Evolutionary conservation across 2,113 vertebrate species (phyloP), one percentile per base, ranked within the genome.

Genomic region (Vireo altiloquus): DNA sequence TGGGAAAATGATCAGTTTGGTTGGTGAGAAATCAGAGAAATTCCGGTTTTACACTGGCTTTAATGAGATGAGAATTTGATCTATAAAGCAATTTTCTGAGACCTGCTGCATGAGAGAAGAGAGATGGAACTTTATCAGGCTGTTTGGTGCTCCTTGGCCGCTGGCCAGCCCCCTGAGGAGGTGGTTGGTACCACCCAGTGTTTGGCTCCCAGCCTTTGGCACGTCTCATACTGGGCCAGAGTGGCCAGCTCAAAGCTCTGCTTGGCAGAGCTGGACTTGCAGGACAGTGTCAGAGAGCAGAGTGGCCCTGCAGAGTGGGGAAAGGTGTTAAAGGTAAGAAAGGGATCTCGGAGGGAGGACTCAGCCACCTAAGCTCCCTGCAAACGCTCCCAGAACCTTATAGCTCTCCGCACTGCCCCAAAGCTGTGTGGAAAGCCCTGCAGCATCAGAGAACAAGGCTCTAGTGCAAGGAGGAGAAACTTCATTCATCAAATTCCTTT

Each of bases 11-110:
- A 49, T 17, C 20, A 0, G 0, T 20, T 16, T 25, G 42, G 20
- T 6, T 77, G 49, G 60, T 87, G 49, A 78, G 83, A 80, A 83
- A 89, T 52, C 15, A 52, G 61, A 75, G 66, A 54, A 72, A 61
- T 33, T 53, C 63, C 2, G 1, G 27, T 37, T 80, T 68, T 68
- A 56, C 27, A 25, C 28, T 33, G 21, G 64, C 52, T 70, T 63
- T 69, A 61, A 54, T 27, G 57, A 59, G 46, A 76, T 31, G 27
- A 53, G 64, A 83, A 92, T 87, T 79, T 33, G 37, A 79, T 65
- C 68, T 39, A 9, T 25, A 7, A 39, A 94, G 66, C 37, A 44
- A 83, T 92, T 85, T 92, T 83, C 76, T 95, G 87, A 90, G 81
- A 47, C 17, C 59, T 33, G 25, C 52, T 75, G 50, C 39, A 16